Evolutionary conservation across 2,888 invertebrate genomes (phyloP).

Genomic region (Asteroscopus sphinx): DNA sequence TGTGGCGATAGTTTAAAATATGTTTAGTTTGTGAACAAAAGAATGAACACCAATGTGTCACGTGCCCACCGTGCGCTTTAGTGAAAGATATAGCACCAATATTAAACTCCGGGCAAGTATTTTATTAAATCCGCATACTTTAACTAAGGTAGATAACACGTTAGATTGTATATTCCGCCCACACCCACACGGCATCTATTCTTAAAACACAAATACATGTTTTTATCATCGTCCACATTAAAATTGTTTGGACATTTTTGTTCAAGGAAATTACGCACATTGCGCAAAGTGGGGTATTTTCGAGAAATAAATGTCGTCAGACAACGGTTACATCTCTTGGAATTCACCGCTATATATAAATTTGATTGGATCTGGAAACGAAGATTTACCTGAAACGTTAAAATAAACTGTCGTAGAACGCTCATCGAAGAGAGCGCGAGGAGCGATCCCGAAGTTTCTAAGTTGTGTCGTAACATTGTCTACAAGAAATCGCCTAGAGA

Average conservation of each 20-base stretch:
- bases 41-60: too few species aligned
- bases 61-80: too few species aligned
- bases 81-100: too few species aligned
- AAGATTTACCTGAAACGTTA: background rate
- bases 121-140: too few species aligned
- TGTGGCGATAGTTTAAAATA: too few species aligned
- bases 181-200: conserved; percentile 53
- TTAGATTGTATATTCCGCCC: conserved; percentile 24
- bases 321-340: conserved; percentile 1
- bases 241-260: conserved; percentile 50
- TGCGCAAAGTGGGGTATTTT: conserved; percentile 31
- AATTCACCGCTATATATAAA: background rate
- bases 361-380: background rate
- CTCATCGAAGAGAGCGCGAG: background rate
- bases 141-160: conserved; percentile 10
- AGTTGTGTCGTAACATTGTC: too few species aligned
- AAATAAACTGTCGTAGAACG: background rate
- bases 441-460: background rate
- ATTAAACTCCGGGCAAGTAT: too few species aligned
- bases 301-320: conserved; percentile 9
- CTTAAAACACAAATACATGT: conserved; percentile 38
- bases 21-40: too few species aligned
- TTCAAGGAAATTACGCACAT: conserved; percentile 45
- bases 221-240: conserved; percentile 44
- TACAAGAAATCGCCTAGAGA: too few species aligned